A percentile compares a stretch with the other conserved stretches of the same genome.
phyloP scores from a whole-genome alignment of 1,140 invertebrate species.

The Lethocerus indicus region DNA sequence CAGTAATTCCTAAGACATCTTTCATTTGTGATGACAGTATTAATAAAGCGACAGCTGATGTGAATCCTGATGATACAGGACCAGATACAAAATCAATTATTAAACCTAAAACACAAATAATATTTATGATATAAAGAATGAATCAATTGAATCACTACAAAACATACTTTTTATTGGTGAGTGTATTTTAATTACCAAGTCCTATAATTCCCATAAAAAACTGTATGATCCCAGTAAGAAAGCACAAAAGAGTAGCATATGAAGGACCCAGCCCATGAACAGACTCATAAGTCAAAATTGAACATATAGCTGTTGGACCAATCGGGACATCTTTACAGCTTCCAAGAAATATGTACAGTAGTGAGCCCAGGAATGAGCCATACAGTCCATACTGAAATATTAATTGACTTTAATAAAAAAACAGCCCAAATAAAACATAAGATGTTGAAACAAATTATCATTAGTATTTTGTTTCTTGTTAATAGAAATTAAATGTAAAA shows the following conservation, averaged over 20 bases:
- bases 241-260: slow-evolving; percentile 64
- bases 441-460: too few relatives aligned
- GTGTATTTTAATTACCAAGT: slow-evolving; percentile 43
- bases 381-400: slow-evolving; percentile 76
- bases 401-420: too few relatives aligned
- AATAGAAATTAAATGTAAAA: too few relatives aligned
- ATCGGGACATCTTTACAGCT: slow-evolving; percentile 81
- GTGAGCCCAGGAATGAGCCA: slow-evolving; percentile 76
- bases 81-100: slow-evolving; percentile 86
- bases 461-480: too few relatives aligned
- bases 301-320: slow-evolving; percentile 71
- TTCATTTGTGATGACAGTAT: slow-evolving; percentile 80
- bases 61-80: slow-evolving; percentile 84
- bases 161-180: too few relatives aligned
- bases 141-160: not conserved
- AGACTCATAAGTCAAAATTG: slow-evolving; percentile 60
- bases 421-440: too few relatives aligned
- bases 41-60: slow-evolving; percentile 79
- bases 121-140: not conserved
- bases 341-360: slow-evolving; percentile 80
- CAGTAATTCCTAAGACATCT: slow-evolving; percentile 60
- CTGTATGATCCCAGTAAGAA: slow-evolving; percentile 63
- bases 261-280: slow-evolving; percentile 42
- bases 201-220: slow-evolving; percentile 74
- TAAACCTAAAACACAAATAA: slow-evolving; percentile 44